Conservation (phyloP, 1,140 invertebrate species). For the Temnothorax curvispinosus region DNA sequence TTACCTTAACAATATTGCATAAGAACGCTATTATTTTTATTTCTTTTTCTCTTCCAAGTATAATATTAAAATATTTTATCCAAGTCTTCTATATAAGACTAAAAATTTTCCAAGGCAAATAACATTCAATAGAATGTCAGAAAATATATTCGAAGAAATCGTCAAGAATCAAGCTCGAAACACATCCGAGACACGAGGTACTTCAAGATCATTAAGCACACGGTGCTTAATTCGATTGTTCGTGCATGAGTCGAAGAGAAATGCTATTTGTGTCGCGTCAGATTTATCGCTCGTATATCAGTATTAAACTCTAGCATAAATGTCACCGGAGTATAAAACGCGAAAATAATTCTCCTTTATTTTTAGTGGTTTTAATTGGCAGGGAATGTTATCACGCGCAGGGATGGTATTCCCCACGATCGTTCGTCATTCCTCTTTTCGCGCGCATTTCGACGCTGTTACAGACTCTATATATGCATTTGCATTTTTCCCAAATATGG, state of each 20-base stretch:
- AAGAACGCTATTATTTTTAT: background rate
- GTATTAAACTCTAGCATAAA: slow-evolving; percentile 14
- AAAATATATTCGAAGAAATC: background rate
- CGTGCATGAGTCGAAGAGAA: background rate
- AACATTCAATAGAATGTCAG: background rate
- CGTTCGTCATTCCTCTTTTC: slow-evolving; percentile 21
- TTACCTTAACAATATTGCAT: background rate
- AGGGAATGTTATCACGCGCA: background rate
- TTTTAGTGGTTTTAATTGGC: background rate
- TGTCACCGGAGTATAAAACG: background rate
- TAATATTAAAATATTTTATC: background rate
- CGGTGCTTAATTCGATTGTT: background rate
- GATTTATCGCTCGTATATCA: slow-evolving; percentile 37
- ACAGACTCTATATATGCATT: background rate
- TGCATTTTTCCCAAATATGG: slow-evolving; percentile 45
- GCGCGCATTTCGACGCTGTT: slow-evolving; percentile 23
- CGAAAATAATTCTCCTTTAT: slow-evolving; percentile 34
- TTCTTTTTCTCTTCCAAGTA: background rate
- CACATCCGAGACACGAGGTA: background rate
- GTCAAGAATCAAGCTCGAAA: background rate
- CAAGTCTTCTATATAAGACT: background rate
- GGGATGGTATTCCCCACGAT: background rate
- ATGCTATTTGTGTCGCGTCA: background rate
- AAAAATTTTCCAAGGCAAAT: background rate
- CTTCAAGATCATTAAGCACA: background rate